Evolutionary conservation across 2,888 invertebrate genomes (phyloP), one percentile per base, ranked within the genome.

Genomic region (Crossocerus cetratus): DNA sequence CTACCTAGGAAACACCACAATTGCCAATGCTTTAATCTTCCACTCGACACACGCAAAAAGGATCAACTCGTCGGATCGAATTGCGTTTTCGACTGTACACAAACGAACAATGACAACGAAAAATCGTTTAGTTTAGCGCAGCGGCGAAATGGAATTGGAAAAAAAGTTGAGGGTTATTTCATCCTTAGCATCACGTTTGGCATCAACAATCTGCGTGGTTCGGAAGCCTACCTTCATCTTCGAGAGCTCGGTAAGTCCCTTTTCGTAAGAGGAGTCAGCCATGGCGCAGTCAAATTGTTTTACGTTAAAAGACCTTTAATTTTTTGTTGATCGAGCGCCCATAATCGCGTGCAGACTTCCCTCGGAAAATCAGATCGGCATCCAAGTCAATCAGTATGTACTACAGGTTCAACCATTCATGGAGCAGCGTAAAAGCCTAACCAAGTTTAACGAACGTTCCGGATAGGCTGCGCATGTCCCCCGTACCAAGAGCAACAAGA

Each of bases 1-100:
- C 94, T 44, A 97, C 97, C 94, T 97, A 91, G 53, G 69, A 0
- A 32, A 22, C 11, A 70, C 54, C 8, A 57, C n/a, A 43, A 22
- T 2, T 66, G 42, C 16, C 44, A 21, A 8, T 62, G 16, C 18
- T 43, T 45, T 49, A 42, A 0, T 43, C 32, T 32, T 32, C 1
- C 32, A 8, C 5, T 32, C 32, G 8, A 32, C 0, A 32, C 5
- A 32, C 32, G 8, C 11, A 32, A 23, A 45, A 18, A 65, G 4
- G 22, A 58, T 23, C 42, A 11, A 23, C 57, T 2, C 45, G 21
- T 14, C 32, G 11, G 8, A 32, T 5, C 0, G 32, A 4, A 8
- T 32, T 2, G 32, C 11, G 32, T 32, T 32, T 32, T 11, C 5
- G 11, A 32, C 5, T 32, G 11, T 32, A 32, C 11, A 3, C 5